Base-by-base conservation (phyloP, 2,888 invertebrate genomes). In the Phytoseiulus persimilis region DNA sequence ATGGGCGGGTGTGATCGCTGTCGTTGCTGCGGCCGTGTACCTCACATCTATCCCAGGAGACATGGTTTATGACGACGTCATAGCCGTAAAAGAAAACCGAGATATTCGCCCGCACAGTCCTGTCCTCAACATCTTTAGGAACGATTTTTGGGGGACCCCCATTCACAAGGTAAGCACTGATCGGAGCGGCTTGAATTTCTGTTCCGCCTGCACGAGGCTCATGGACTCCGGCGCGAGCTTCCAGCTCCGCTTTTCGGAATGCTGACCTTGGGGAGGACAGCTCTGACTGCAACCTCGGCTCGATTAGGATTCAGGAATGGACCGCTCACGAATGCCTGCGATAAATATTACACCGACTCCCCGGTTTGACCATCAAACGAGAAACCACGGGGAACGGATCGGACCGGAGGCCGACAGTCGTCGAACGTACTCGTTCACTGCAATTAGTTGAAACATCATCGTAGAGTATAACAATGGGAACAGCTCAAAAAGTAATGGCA, bases 121-220 rank as follows among this genome's bases (percentile, higher is more conserved):
- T 32, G 93, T 97, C 91, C 95, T 95, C 91, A 97, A 97, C 93
- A 95, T 98, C 91, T 97, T 98, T 93, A 95, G 95, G 93, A 98
- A 98, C 94, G 98, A 98, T 93, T 98, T 98, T 93, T 98, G 98
- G 98, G 98, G 98, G 91, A 98, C 98, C 91, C 97, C 98, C 90
- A 98, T 98, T 95, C 95, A 96, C 93, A 98, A 98, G 96, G 97
- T 87, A 87, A 33, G 87, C 32, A 87, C 0, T 23, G 18, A 84
- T 31, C 31, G 31, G 31, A 32, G 31, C 23, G 39, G 9, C 9
- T 39, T n/a, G n/a, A n/a, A n/a, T n/a, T n/a, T n/a, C n/a, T n/a
- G n/a, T n/a, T n/a, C n/a, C n/a, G n/a, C n/a, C n/a, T n/a, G n/a
- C n/a, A n/a, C n/a, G n/a, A n/a, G n/a, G n/a, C n/a, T n/a, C n/a